Evolutionary conservation across 2,113 vertebrate genomes (phyloP).

Genomic region (Heloderma charlesbogerti): DNA sequence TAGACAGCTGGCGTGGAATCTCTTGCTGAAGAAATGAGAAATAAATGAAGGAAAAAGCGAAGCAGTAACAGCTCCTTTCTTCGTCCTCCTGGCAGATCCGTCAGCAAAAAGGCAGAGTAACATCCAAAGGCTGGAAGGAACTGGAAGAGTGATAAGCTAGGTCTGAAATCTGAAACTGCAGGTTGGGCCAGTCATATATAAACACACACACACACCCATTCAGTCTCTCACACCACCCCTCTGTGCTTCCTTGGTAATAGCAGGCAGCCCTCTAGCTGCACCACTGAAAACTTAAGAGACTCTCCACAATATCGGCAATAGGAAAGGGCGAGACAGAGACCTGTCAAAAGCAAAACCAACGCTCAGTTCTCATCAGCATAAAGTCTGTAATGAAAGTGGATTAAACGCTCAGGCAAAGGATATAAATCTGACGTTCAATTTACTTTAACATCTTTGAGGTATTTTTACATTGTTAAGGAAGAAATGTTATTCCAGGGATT

Average conservation of each 20-base stretch:
- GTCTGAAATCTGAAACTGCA: conserved; percentile 76
- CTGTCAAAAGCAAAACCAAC: neutral
- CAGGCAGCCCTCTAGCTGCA: conserved; percentile 62
- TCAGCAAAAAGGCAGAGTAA: conserved; percentile 25
- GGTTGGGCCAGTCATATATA: conserved; percentile 71
- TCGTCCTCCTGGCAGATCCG: neutral
- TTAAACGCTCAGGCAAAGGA: rapidly evolving
- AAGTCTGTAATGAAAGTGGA: rapidly evolving
- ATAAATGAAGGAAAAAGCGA: neutral
- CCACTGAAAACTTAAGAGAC: neutral
- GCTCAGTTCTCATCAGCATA: neutral
- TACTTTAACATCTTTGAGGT: rapidly evolving
- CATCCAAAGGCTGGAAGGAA: conserved; percentile 48
- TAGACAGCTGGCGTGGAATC: neutral
- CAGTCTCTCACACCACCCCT: conserved; percentile 58
- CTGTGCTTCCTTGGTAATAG: conserved; percentile 46
- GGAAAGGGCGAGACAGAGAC: neutral
- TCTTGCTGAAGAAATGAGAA: conserved; percentile 9
- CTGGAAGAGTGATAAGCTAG: conserved; percentile 48
- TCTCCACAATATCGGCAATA: neutral
- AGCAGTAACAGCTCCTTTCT: conserved; percentile 9
- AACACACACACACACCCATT: conserved; percentile 55
- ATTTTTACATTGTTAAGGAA: rapidly evolving
- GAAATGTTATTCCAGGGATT: neutral
- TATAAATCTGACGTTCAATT: neutral